Evolutionary conservation across 2,797 vertebrate species (phyloP), one percentile per base, ranked within the genome.

Genomic region (Poecilia velifera): DNA sequence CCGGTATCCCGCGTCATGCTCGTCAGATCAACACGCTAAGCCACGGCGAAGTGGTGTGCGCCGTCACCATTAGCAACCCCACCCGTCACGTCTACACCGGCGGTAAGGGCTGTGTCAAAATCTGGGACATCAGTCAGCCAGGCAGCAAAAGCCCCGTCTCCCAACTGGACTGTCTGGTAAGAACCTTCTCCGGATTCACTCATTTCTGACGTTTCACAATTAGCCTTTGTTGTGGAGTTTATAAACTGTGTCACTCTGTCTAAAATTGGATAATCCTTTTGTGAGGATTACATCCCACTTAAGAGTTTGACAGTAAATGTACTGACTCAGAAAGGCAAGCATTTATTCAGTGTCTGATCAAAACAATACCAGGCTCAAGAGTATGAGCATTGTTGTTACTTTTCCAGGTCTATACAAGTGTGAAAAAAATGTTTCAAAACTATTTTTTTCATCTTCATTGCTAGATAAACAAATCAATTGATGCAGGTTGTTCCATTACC

Each of bases 91-190:
- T 99, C 91, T 99, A 99, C 94, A 99, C 98, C 0, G 98, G 98
- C 0, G 98, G 98, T 89, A 99, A 99, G 91, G 98, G 98, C 85
- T 99, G 98, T 0, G 98, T 99, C 86, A 99, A 99, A 95, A 98
- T 99, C 93, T 99, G 98, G 98, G 97, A 98, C 91, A 98, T 98
- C 88, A 98, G 97, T 93, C 97, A 98, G 90, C 97, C 97, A 0
- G 97, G 97, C 91, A 98, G 97, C 92, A 98, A 98, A 94, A 98
- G 97, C 86, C 97, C 97, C 0, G 97, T 98, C 83, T 98, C 97
- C 88, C 97, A 98, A 90, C 95, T 98, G 39, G 97, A 98, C 94
- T 98, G 97, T 88, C 94, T 98, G 97, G 97, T 98, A 90, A 95
- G 97, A 72, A n/a, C 77, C 13, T 7, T 14, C 51, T 2, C 55